Conservation (phyloP, 2,888 invertebrate species). For the Nomada hirtipes region DNA sequence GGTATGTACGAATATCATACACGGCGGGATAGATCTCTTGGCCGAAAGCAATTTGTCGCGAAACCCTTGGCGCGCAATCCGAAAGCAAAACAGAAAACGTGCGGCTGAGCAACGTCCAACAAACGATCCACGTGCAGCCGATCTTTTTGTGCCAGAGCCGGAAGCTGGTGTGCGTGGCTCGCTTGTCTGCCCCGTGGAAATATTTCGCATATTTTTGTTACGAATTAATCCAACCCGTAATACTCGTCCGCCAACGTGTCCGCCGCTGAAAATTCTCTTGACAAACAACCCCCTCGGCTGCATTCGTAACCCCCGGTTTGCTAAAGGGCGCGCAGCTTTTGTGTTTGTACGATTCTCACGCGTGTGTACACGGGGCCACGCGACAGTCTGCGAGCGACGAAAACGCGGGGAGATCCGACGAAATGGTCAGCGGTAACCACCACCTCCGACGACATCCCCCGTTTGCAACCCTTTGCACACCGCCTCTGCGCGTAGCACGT, state of each 20-base stretch:
- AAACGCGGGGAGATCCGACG: conserved; percentile 54
- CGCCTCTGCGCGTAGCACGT: conserved; percentile 51
- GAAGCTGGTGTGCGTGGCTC: conserved; percentile 25
- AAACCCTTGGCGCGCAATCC: conserved; percentile 70
- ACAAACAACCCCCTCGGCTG: conserved; percentile 70
- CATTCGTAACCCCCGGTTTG: conserved; percentile 36
- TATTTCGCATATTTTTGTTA: conserved; percentile 77
- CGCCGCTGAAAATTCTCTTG: conserved; percentile 72
- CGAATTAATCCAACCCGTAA: conserved; percentile 72
- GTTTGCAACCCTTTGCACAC: conserved; percentile 24
- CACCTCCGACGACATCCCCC: conserved; percentile 3
- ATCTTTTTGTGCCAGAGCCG: conserved; percentile 49
- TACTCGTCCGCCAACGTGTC: conserved; percentile 63
- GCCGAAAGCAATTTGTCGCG: conserved; percentile 63
- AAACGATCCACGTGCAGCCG: conserved; percentile 48
- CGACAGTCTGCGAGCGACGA: conserved; percentile 36
- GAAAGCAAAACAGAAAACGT: conserved; percentile 68
- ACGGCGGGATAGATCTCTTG: conserved; percentile 18
- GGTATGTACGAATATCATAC: not conserved
- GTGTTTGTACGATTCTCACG: conserved; percentile 48
- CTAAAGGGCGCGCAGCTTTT: conserved; percentile 51
- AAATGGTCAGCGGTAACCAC: conserved; percentile 65
- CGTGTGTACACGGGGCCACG: conserved; percentile 22
- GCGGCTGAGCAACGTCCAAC: conserved; percentile 43
- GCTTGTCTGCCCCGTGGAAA: conserved; percentile 59